Evolutionary conservation across 2,888 invertebrate genomes (phyloP), one percentile per base, ranked within the genome.

Genomic region (Diachrysia chrysitis): DNA sequence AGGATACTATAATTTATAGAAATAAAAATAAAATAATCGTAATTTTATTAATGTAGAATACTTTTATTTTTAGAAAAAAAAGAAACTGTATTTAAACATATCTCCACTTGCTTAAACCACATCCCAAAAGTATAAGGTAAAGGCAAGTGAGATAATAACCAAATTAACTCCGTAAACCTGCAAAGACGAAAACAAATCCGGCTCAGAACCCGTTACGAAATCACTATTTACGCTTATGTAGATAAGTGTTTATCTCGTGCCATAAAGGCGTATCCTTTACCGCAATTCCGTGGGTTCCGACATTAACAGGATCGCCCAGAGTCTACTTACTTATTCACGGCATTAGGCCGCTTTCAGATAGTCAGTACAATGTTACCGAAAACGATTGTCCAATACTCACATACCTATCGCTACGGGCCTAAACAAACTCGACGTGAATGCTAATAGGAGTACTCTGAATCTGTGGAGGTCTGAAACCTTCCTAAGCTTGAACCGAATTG

Each of bases 251-350:
- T 79, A 82, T 79, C 75, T 72, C 60, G 54, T 46, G 51, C 65
- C 58, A 68, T 78, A 77, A 79, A 78, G 75, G 66, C 69, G 71
- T 71, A 72, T 71, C 67, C 62, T 64, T 57, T 69, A 68, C 79
- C 72, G 63, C 69, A 73, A 81, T 78, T 71, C 57, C 66, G 48
- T 63, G 72, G 69, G 76, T 60, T 21, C 73, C 56, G 29, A 58
- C 77, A 76, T 84, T 82, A 82, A 82, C 80, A 66, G 76, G 62
- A 74, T 71, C 61, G 63, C 72, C 66, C 69, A 71, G 65, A 65
- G 72, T 71, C 75, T 73, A 72, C 79, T 85, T 85, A 85, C 73
- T 83, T 83, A 85, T 85, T 85, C 80, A 85, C 71, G 35, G 73
- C 66, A 81, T 85, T 84, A 82, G 76, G 70, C 61, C 71, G 75